A percentile compares a stretch with the other conserved stretches of the same genome.
These are phyloP conservation scores for Hylaea fasciaria DNA, from an alignment of 2,888 invertebrate species.

Conservation along the genomic window DNA sequence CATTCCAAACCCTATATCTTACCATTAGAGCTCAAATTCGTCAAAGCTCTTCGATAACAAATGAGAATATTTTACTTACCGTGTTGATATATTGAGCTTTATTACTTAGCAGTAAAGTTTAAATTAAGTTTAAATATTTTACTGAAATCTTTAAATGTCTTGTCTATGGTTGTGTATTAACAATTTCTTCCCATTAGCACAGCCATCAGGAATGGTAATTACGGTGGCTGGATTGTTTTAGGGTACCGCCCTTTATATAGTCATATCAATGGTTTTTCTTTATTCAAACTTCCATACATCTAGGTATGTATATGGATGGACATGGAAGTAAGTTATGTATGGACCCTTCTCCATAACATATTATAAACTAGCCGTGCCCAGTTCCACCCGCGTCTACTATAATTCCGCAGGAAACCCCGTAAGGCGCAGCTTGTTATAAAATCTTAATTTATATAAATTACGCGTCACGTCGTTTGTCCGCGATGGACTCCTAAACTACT, in stretches of 20 bases:
- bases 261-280: background rate
- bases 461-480: no score
- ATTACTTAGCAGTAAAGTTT: background rate
- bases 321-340: no score
- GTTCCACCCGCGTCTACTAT: no score
- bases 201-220: constrained; percentile 46
- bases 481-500: no score
- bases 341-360: no score
- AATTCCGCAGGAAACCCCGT: no score
- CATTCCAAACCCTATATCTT: constrained; percentile 13
- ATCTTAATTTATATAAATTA: no score
- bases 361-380: no score
- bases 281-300: no score
- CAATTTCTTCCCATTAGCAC: constrained; percentile 66
- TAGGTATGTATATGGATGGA: no score
- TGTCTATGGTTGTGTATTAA: constrained; percentile 51
- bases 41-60: background rate
- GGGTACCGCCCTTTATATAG: constrained; percentile 22
- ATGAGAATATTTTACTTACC: background rate
- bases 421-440: no score
- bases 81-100: constrained; percentile 7
- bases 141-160: constrained; percentile 4
- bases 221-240: constrained; percentile 40
- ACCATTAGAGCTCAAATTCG: constrained; percentile 2
- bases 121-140: background rate